These are phyloP conservation scores for Macropodus opercularis DNA, from an alignment of 2,797 vertebrate genomes.

Conservation along the genomic window DNA sequence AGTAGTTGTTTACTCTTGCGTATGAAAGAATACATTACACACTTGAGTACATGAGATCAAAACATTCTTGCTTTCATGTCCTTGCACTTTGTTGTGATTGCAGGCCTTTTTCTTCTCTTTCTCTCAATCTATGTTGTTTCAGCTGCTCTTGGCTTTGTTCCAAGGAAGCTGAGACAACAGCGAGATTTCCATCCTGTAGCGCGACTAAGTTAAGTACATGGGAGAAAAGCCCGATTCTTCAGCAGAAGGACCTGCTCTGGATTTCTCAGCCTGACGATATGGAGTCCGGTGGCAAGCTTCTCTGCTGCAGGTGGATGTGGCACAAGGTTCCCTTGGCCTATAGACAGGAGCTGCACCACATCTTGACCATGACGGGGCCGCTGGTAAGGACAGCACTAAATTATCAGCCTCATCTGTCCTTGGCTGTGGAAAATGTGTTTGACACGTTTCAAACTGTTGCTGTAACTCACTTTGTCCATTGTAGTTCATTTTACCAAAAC, in stretches of 20 bases:
- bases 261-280: slow-evolving; percentile 38
- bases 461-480: slow-evolving; percentile 6
- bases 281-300: slow-evolving; percentile 64
- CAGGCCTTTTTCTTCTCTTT: slow-evolving; percentile 12
- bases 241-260: slow-evolving; percentile 5
- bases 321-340: slow-evolving; percentile 60
- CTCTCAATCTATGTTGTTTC: slow-evolving; percentile 50
- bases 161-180: slow-evolving; percentile 41
- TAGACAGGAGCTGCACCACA: slow-evolving; percentile 80
- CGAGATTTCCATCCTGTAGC: slow-evolving; percentile 31
- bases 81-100: slow-evolving; percentile 20
- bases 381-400: slow-evolving; percentile 72
- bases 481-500: slow-evolving; percentile 2
- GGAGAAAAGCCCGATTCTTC: slow-evolving; percentile 14
- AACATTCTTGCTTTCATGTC: slow-evolving; percentile 19
- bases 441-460: slow-evolving; percentile 9
- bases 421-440: slow-evolving; percentile 23
- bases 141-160: slow-evolving; percentile 43
- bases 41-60: slow-evolving; percentile 17
- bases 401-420: slow-evolving; percentile 7
- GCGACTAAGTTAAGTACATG: slow-evolving; percentile 12
- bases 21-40: background rate
- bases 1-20: background rate
- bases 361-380: slow-evolving; percentile 79
- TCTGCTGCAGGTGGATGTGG: slow-evolving; percentile 67